Evolutionary conservation across 2,113 vertebrate genomes (phyloP), one percentile per base, ranked within the genome.

Genomic region (Pteronura brasiliensis): DNA sequence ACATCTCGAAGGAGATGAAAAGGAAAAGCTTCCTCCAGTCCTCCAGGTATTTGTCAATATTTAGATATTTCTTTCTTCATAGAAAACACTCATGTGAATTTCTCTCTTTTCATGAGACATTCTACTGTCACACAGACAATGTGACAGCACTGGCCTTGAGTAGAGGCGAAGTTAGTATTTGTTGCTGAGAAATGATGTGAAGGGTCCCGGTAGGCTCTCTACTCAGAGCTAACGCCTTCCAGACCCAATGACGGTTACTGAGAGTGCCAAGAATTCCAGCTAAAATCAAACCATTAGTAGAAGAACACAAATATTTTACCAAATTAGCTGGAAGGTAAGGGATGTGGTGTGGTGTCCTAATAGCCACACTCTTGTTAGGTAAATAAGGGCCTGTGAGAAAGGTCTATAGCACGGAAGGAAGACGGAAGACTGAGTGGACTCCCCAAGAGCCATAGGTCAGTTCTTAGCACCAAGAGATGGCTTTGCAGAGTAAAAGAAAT

Each of bases 331-430:
- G 36, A 55, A 79, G 10, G 5, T 18, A 10, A 4, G 27, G 4
- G 39, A 10, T 20, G 20, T 55, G 47, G 21, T 25, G 14, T 1
- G 6, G 9, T 25, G 0, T 9, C 49, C 25, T 59, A 39, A 69
- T 2, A 92, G 42, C 49, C 77, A 36, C 6, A 36, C 23, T 79
- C 57, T 63, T 6, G 1, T 18, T 23, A 44, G 42, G 4, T 44
- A 21, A 63, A 2, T 9, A 2, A 8, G 42, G 11, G 9, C 29
- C 2, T 13, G 7, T 20, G 6, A 44, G 29, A 18, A n/a, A 21
- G n/a, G 7, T 31, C n/a, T 11, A 14, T 4, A 25, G 77, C 3
- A 1, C 0, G 13, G 7, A 34, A 71, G 72, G 52, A 89, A 90
- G 36, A 0, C 23, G 55, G 55, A 69, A 44, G 44, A 83, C 47